A percentile compares a stretch with the other conserved stretches of the same genome.
Evolutionary conservation across 2,797 vertebrate genomes (phyloP).

Genomic region (Netta rufina): DNA sequence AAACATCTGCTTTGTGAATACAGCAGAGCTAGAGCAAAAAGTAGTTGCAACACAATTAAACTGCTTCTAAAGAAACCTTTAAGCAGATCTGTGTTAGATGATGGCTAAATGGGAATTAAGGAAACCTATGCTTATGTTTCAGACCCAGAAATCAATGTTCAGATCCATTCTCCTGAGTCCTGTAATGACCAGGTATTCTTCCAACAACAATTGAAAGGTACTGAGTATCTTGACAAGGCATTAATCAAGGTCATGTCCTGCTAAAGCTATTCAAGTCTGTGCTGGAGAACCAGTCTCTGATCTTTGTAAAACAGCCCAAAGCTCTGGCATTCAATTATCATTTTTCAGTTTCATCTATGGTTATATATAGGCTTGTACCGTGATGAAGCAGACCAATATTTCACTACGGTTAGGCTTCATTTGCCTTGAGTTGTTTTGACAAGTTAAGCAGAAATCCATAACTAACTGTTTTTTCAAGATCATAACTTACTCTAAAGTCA

Average conservation of each 20-base stretch:
- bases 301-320: neutral
- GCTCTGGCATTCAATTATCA: neutral
- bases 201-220: fast-evolving
- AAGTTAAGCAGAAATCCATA: constrained; percentile 42
- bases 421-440: constrained; percentile 49
- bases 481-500: constrained; percentile 38
- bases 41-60: neutral
- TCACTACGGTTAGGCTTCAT: constrained; percentile 41
- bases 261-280: neutral
- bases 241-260: neutral
- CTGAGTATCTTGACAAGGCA: neutral
- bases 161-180: neutral
- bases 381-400: constrained; percentile 22
- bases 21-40: neutral
- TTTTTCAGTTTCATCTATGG: constrained; percentile 8
- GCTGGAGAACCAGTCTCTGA: neutral
- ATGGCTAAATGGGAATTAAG: fast-evolving
- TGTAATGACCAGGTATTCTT: neutral
- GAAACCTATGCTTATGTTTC: neutral
- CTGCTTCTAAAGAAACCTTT: neutral
- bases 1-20: neutral
- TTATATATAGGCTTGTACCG: constrained; percentile 19
- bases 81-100: neutral
- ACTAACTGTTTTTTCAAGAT: constrained; percentile 34
- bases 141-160: neutral